Evolutionary conservation across 2,888 invertebrate species (phyloP).

Genomic region (Charanyca ferruginea): DNA sequence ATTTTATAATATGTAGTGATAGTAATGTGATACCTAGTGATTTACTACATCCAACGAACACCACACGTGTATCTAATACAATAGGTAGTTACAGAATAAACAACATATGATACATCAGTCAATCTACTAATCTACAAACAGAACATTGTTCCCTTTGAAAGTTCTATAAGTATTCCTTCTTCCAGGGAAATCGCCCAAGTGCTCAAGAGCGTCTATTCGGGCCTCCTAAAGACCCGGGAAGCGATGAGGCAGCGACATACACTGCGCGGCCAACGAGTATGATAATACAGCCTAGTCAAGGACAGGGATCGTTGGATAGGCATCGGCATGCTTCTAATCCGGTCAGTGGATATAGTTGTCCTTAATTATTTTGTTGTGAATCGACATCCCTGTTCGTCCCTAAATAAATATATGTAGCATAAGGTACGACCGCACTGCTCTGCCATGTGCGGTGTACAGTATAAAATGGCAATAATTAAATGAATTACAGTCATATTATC

Average conservation of each 20-base stretch:
- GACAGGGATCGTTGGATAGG: constrained; percentile 90
- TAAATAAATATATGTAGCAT: no score
- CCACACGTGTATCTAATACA: no score
- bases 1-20: no score
- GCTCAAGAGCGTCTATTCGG: constrained; percentile 95
- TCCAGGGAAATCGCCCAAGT: constrained; percentile 79
- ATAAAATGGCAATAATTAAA: no score
- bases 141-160: neutral
- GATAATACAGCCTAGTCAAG: constrained; percentile 88
- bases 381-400: neutral
- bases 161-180: neutral
- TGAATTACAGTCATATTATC: no score
- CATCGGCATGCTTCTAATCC: constrained; percentile 81
- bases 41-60: no score
- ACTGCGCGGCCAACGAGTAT: constrained; percentile 84
- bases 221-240: constrained; percentile 78
- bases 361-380: neutral
- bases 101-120: no score
- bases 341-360: constrained; percentile 65
- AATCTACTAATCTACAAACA: neutral
- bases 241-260: constrained; percentile 82
- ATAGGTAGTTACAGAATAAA: no score
- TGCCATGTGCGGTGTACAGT: no score
- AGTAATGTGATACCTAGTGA: no score
- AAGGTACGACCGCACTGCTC: no score